phyloP scores from a whole-genome alignment of 2,797 vertebrate species.

The Brachymystax lenok region DNA sequence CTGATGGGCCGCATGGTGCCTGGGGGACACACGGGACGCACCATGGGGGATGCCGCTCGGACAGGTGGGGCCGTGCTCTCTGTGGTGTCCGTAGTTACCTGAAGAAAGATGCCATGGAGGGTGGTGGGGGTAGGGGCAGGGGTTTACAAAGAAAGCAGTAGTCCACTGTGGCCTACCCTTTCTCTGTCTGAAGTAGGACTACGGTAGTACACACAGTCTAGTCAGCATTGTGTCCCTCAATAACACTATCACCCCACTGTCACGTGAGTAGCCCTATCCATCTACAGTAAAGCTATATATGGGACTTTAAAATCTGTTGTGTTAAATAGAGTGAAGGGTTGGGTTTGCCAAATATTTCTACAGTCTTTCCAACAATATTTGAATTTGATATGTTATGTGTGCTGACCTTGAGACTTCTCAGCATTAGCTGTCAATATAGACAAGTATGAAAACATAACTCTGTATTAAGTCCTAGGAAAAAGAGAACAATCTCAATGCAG shows the following conservation, averaged over 20 bases:
- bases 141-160: slow-evolving; percentile 52
- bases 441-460: not conserved
- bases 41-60: slow-evolving; percentile 88
- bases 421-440: not conserved
- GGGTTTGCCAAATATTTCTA: not conserved
- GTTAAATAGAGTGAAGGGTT: not conserved
- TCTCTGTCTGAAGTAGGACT: not conserved
- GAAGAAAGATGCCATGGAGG: slow-evolving; percentile 75
- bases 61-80: slow-evolving; percentile 69
- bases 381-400: not conserved
- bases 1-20: slow-evolving; percentile 85
- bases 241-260: slow-evolving; percentile 16
- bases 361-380: not conserved
- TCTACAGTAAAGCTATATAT: not conserved
- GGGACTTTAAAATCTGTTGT: too few species aligned
- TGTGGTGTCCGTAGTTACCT: slow-evolving; percentile 83
- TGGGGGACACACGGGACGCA: slow-evolving; percentile 83
- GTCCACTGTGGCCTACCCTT: not conserved
- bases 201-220: not conserved
- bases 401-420: not conserved
- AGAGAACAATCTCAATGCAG: not conserved
- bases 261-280: slow-evolving; percentile 5
- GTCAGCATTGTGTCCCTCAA: not conserved
- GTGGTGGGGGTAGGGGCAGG: slow-evolving; percentile 27
- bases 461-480: not conserved